phyloP scores from a whole-genome alignment of 37 sponge, comb jelly and placozoan genomes.

The Cliona cf. orientalis region DNA sequence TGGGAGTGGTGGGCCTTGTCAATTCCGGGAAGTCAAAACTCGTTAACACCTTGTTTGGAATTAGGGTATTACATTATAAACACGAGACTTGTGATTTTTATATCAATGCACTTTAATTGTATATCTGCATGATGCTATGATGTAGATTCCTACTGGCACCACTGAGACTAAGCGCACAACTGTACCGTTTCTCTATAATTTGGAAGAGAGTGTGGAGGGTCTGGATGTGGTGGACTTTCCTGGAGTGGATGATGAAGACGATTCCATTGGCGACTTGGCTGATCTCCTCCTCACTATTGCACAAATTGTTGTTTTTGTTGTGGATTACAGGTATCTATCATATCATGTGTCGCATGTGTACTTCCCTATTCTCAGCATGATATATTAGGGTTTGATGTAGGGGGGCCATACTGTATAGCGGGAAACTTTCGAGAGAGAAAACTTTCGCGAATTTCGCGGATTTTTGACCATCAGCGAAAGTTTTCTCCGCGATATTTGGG shows the following conservation, averaged over 20 bases:
- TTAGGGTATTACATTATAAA: slow-evolving; percentile 7
- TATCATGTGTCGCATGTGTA: no score
- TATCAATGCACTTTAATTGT: not conserved
- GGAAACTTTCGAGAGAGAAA: no score
- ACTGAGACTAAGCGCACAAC: slow-evolving; percentile 61
- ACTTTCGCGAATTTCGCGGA: no score
- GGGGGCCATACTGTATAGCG: no score
- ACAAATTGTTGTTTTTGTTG: slow-evolving; percentile 56
- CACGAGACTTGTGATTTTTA: slow-evolving; percentile 1
- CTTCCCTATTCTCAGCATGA: no score
- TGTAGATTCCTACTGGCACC: slow-evolving; percentile 48
- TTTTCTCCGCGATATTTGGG: no score
- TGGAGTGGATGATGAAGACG: slow-evolving; percentile 69
- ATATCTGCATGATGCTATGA: no score
- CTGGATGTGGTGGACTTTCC: slow-evolving; percentile 70
- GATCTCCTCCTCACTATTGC: slow-evolving; percentile 34
- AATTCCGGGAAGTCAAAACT: slow-evolving; percentile 64
- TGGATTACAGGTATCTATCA: slow-evolving; percentile 73
- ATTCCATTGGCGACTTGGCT: slow-evolving; percentile 31
- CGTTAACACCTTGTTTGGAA: slow-evolving; percentile 45
- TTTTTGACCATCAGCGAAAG: no score
- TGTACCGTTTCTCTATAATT: slow-evolving; percentile 60
- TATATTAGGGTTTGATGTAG: no score
- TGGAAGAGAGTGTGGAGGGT: slow-evolving; percentile 37
- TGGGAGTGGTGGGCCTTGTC: slow-evolving; percentile 47